Conservation (phyloP, 2,888 invertebrate genomes). For the Andrena fulva region DNA sequence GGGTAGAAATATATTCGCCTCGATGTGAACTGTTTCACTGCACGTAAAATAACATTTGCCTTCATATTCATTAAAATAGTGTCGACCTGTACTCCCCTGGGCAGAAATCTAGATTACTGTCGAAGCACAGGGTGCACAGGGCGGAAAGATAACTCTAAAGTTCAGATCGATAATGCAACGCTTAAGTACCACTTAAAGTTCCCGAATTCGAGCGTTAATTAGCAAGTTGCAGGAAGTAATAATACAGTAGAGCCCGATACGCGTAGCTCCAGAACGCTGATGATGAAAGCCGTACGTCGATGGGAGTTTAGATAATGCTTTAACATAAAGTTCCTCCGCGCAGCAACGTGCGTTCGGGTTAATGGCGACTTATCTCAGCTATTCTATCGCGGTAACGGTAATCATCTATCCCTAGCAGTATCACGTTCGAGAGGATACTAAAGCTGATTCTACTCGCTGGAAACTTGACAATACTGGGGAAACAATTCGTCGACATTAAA, state of each 20-base stretch:
- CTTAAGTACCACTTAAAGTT: conserved; percentile 23
- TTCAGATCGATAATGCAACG: not conserved
- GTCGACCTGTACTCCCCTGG: not conserved
- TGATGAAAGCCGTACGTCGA: conserved; percentile 32
- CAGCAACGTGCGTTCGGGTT: conserved; percentile 21
- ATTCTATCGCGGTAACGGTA: conserved; percentile 16
- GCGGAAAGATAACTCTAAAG: not conserved
- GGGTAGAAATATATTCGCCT: too few species aligned
- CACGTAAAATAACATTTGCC: not conserved
- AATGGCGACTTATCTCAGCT: conserved; percentile 27
- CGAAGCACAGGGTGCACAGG: not conserved
- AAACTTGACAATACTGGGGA: not conserved
- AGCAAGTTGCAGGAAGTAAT: conserved; percentile 15
- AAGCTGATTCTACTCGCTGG: not conserved
- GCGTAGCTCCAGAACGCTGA: conserved; percentile 13
- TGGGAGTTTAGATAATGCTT: conserved; percentile 30
- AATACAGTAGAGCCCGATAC: conserved; percentile 1
- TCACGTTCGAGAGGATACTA: not conserved
- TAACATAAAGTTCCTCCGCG: conserved; percentile 33
- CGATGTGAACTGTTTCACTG: not conserved
- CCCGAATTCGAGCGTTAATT: conserved; percentile 33
- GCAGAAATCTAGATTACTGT: not conserved
- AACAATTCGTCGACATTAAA: not conserved
- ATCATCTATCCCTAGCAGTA: conserved; percentile 8
- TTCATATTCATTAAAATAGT: not conserved